A percentile compares a stretch with the other conserved stretches of the same genome.
phyloP scores from a whole-genome alignment of 2,797 vertebrate genomes.

The Melanotaenia maccullochi region DNA sequence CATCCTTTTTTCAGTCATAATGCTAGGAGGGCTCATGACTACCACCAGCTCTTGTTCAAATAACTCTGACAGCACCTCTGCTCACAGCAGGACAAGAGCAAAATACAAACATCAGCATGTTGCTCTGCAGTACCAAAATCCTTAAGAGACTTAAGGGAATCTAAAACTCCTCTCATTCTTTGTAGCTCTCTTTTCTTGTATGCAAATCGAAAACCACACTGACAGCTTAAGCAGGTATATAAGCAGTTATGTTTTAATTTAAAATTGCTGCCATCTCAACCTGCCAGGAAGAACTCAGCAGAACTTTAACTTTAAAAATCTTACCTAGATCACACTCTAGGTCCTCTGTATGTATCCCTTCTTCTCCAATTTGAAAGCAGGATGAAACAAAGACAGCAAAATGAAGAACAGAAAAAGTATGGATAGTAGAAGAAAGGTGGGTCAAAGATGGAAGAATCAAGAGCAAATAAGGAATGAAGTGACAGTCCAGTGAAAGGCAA shows the following conservation, averaged over 20 bases:
- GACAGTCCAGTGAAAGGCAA: conserved; percentile 51
- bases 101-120: neutral
- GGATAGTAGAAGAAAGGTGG: conserved; percentile 81
- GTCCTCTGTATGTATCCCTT: conserved; percentile 98
- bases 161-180: neutral
- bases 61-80: neutral
- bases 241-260: neutral
- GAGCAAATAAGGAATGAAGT: conserved; percentile 54
- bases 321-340: conserved; percentile 96
- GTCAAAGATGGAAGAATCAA: conserved; percentile 38
- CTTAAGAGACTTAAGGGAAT: neutral
- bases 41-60: neutral
- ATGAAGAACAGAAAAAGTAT: conserved; percentile 72
- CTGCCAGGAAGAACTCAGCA: neutral
- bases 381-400: conserved; percentile 68
- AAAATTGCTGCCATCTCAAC: neutral
- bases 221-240: neutral
- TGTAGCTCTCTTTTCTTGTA: neutral
- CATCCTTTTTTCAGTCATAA: neutral
- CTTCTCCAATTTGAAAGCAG: conserved; percentile 96
- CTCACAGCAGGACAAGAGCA: neutral
- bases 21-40: neutral
- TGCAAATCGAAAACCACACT: neutral
- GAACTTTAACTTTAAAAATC: conserved; percentile 18
- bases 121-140: neutral